phyloP scores from a whole-genome alignment of 2,113 vertebrate genomes.

The Bubalus kerabau region DNA sequence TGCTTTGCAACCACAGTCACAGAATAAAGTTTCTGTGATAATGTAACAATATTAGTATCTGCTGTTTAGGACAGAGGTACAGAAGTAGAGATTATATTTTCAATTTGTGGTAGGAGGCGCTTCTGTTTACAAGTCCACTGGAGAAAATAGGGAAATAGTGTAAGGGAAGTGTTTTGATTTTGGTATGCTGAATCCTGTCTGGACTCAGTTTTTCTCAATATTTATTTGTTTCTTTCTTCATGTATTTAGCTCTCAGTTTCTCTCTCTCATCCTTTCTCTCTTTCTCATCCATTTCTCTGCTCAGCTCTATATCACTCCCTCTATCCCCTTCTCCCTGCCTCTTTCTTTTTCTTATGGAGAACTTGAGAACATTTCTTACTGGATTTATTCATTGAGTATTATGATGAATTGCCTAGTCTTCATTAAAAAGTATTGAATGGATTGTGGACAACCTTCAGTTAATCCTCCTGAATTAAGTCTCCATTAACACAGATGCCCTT shows the following conservation, averaged over 20 bases:
- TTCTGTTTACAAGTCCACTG: background rate
- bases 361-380: background rate
- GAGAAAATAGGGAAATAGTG: background rate
- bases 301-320: accelerated
- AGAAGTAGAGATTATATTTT: background rate
- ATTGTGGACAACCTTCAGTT: background rate
- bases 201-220: background rate
- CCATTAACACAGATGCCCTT: background rate
- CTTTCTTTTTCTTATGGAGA: background rate
- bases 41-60: background rate
- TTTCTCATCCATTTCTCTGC: background rate
- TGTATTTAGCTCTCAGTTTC: background rate
- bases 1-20: background rate
- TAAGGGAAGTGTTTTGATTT: background rate
- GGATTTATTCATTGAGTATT: background rate
- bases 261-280: background rate
- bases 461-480: background rate
- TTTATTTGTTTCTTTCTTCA: background rate
- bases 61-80: background rate
- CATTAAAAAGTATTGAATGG: background rate
- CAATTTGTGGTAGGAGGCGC: background rate
- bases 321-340: background rate
- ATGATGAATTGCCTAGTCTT: background rate
- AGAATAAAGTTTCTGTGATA: background rate
- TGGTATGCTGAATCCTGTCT: background rate